Evolutionary conservation across 30 jellyfish, hydroid and myxozoan species (phyloP).

Genomic region (Cassiopea andromeda): DNA sequence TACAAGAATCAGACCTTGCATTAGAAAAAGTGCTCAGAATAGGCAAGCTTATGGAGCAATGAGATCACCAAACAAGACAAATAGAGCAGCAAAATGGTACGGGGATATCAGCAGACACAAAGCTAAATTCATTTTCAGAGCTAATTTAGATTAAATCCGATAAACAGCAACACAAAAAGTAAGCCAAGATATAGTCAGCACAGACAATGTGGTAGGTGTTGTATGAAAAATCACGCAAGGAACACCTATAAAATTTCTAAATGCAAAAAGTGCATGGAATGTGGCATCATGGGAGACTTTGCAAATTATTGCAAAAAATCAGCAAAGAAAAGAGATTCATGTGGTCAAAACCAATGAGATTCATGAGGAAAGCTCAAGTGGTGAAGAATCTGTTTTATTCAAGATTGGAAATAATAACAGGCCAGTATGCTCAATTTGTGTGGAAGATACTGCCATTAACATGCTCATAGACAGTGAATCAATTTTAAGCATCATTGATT

Average conservation of each 20-base stretch:
- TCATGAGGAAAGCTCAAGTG: conserved; percentile 11
- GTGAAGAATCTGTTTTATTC: conserved; percentile 51
- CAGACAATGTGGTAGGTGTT: conserved; percentile 55
- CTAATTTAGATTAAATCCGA: conserved; percentile 6
- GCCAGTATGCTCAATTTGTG: conserved; percentile 24
- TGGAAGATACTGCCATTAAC: conserved; percentile 24
- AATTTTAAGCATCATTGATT: conserved; percentile 25
- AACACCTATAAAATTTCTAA: conserved; percentile 32
- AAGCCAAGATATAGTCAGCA: conserved; percentile 20
- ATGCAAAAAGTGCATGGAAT: conserved; percentile 52
- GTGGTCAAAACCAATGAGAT: conserved; percentile 10
- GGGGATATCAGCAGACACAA: conserved; percentile 43
- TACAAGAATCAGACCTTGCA: conserved; percentile 58
- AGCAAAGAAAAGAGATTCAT: conserved; percentile 5
- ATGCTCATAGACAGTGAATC: conserved; percentile 68
- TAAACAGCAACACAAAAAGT: conserved; percentile 13
- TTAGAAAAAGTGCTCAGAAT: conserved; percentile 31
- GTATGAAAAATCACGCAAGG: conserved; percentile 32
- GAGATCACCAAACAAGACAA: conserved; percentile 40
- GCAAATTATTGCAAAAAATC: conserved; percentile 10
- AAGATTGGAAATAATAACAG: conserved; percentile 24
- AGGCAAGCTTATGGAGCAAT: conserved; percentile 59
- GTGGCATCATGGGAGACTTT: conserved; percentile 45
- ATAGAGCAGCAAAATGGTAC: conserved; percentile 50
- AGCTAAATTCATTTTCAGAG: conserved; percentile 30